Evolutionary conservation across 2,113 vertebrate genomes (phyloP), one percentile per base, ranked within the genome.

Genomic region (Lathamus discolor): DNA sequence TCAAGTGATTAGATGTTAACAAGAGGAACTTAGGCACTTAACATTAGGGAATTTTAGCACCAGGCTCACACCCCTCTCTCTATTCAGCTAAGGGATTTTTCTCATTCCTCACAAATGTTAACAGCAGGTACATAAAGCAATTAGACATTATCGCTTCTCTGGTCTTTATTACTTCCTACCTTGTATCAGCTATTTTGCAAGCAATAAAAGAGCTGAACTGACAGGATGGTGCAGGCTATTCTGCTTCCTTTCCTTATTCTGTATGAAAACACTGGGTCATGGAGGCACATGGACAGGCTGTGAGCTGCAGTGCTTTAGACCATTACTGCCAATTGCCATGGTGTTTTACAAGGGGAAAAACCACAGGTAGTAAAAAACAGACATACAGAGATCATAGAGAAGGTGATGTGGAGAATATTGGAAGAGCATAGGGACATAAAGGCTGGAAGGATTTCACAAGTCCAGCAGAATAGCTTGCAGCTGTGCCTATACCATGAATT

Each of bases 191-290:
- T 92, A 73, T 69, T 80, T 78, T 83, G 63, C 48, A 91, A 1
- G 7, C 25, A 48, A 52, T 73, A 68, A 93, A 93, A 92, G 62
- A 68, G 48, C 37, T 89, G 77, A 79, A 93, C 73, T 93, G 88
- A 95, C 69, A 84, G 80, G 68, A 83, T 82, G 35, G 52, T 82
- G n/a, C 90, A 83, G 82, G 37, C 68, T 62, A 24, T 72, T 83
- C 59, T 76, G 41, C 57, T 91, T 92, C 57, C 43, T 15, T 94
- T 83, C 69, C 93, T 94, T 88, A 68, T 76, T 85, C 88, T 94
- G 96, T 80, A 92, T 96, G 96, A 96, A 96, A 96, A 97, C 96
- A 95, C 86, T 85, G 96, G 95, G 96, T 96, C 96, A 87, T 35
- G 41, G 19, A 94, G 91, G 74, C 74, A 79, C 77, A 46, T 15